Conservation (phyloP, 2,888 invertebrate genomes). For the Odontocerum albicorne region DNA sequence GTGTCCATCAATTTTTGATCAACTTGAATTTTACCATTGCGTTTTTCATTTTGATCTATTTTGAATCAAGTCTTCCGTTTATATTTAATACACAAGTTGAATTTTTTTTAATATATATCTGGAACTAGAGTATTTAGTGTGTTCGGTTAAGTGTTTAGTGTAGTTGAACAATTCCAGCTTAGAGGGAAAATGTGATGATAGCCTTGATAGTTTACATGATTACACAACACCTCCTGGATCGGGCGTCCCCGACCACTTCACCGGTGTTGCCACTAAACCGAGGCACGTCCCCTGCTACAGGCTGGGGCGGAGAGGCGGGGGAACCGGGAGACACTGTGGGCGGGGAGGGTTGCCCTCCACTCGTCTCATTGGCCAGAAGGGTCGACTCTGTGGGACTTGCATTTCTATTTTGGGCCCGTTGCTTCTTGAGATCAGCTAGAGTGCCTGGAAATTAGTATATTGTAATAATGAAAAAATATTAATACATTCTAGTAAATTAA, state of each 20-base stretch:
- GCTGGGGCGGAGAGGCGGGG: slow-evolving; percentile 49
- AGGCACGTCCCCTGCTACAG: slow-evolving; percentile 51
- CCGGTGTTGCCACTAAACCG: slow-evolving; percentile 75
- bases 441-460: slow-evolving; percentile 60
- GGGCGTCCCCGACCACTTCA: slow-evolving; percentile 74
- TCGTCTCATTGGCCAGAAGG: slow-evolving; percentile 49
- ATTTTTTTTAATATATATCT: too few relatives aligned
- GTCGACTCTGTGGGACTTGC: slow-evolving; percentile 58
- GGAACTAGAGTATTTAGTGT: too few relatives aligned
- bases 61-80: too few relatives aligned
- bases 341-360: slow-evolving; percentile 47
- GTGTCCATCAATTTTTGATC: too few relatives aligned
- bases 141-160: too few relatives aligned
- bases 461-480: background rate
- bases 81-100: too few relatives aligned
- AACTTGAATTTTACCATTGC: too few relatives aligned
- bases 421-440: slow-evolving; percentile 90
- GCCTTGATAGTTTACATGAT: slow-evolving; percentile 66
- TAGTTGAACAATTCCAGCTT: too few relatives aligned
- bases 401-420: slow-evolving; percentile 80
- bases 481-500: slow-evolving; percentile 1
- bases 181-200: too few relatives aligned
- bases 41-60: too few relatives aligned
- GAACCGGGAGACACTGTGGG: slow-evolving; percentile 47
- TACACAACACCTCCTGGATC: slow-evolving; percentile 71